Evolutionary conservation across 2,888 invertebrate species (phyloP).

Genomic region (Belgica antarctica): DNA sequence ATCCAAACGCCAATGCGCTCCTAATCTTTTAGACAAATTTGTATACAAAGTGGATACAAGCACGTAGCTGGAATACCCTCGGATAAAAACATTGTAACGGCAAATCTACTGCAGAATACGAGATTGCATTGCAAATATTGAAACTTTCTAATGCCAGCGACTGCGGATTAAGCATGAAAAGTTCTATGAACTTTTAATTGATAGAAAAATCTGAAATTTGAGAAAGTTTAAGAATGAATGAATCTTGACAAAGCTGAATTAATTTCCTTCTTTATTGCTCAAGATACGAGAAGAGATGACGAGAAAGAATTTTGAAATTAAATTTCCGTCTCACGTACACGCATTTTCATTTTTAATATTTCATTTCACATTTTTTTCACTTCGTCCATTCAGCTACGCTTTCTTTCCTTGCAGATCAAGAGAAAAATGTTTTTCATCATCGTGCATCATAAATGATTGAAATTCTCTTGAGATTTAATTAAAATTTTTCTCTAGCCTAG

Average conservation of each 20-base stretch:
- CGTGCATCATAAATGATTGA: constrained; percentile 33
- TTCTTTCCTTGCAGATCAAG: constrained; percentile 2
- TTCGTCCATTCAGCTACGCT: background rate
- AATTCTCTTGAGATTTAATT: constrained; percentile 39
- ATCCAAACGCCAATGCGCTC: too few relatives aligned
- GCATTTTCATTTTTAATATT: constrained; percentile 41
- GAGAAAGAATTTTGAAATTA: constrained; percentile 30
- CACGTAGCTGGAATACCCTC: background rate
- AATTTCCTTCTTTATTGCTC: background rate
- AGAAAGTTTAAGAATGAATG: background rate
- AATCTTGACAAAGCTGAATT: background rate
- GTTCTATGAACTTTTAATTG: constrained; percentile 15
- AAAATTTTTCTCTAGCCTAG: background rate
- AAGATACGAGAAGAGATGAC: background rate
- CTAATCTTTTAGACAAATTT: too few relatives aligned
- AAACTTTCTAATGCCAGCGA: background rate
- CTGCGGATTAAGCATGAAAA: background rate
- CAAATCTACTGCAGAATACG: background rate
- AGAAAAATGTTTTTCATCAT: constrained; percentile 12
- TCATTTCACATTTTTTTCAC: constrained; percentile 16
- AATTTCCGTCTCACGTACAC: constrained; percentile 34
- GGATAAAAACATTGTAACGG: too few relatives aligned
- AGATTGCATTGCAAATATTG: background rate
- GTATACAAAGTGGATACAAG: background rate
- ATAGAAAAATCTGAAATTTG: background rate